Conservation (phyloP, 2,113 vertebrate species). For the Chitala chitala region DNA sequence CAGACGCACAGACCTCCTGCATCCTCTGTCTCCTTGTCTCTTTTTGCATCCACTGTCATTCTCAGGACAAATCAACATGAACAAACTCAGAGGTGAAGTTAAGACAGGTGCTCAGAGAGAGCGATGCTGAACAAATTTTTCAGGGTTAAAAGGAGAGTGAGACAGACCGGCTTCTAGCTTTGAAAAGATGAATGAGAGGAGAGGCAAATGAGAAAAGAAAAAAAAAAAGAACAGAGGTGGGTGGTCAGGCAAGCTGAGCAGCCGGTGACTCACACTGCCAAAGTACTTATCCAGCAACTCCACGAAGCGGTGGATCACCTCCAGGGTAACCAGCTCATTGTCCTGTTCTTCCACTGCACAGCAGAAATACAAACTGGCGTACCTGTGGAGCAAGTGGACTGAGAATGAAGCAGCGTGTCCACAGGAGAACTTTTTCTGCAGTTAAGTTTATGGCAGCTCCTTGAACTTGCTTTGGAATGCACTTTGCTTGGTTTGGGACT, state of each 20-base stretch:
- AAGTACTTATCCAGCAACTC: constrained; percentile 43
- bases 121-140: background rate
- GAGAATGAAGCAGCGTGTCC: too few species aligned
- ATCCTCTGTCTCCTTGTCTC: background rate
- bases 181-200: constrained; percentile 25
- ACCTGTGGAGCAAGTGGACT: background rate
- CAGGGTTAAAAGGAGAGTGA: constrained; percentile 20
- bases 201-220: constrained; percentile 24
- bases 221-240: constrained; percentile 29
- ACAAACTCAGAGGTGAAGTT: constrained; percentile 5
- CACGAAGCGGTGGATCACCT: constrained; percentile 43
- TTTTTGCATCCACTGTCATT: background rate
- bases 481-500: too few species aligned
- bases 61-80: background rate
- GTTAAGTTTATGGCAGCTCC: too few species aligned
- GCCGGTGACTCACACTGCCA: constrained; percentile 42
- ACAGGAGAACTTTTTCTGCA: too few species aligned
- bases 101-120: background rate
- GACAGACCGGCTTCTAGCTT: constrained; percentile 21
- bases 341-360: constrained; percentile 25
- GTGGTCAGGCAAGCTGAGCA: constrained; percentile 32
- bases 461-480: background rate
- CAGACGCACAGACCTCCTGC: too few species aligned
- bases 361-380: constrained; percentile 18
- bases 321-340: constrained; percentile 40